Base-by-base conservation (phyloP, 1,140 invertebrate genomes). In the Heliothis subflexa region DNA sequence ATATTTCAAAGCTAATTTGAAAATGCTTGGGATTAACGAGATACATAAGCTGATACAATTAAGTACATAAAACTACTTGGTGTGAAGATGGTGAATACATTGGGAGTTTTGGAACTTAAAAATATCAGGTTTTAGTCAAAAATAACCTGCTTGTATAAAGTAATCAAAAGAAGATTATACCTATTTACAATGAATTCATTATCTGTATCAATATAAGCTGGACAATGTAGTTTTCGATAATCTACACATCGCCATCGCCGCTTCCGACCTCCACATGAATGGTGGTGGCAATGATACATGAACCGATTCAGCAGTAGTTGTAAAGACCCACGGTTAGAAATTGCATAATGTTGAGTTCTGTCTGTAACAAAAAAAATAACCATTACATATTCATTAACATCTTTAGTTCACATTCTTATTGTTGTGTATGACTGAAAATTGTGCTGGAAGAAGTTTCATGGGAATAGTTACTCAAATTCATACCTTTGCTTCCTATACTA, bases 191-290 rank as follows among this genome's bases (percentile, higher is more conserved):
- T 83, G 33, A 79, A 62, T 14, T 89, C 87, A 21, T 83, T 79
- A 5, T 81, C 66, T 9, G 89, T 93, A 72, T 90, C 87, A 68
- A 89, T 77, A 70, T 80, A 83, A 9, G 92, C 92, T 0, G 79
- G 74, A 78, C 92, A 93, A 59, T 78, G 83, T 14, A 59, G 68
- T 64, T 78, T 81, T 5, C 90, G 78, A 54, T 93, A 92, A 74
- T 93, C 90, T 16, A 89, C 81, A 75, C 92, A 93, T 52, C 91
- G 76, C 92, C 92, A 93, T 0, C 92, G 81, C 2, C 88, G 79
- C 49, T 86, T 87, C 3, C 81, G 75, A 9, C 87, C 88, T 18
- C 66, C 25, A 9, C 79, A 66, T 21, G 87, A 83, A 16, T 85
- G 79, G 78, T 89, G 87, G 55, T 89, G 89, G 33, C 83, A 78